These are phyloP conservation scores for Mormyrus proboscirostris DNA, from an alignment of 2,797 vertebrate genomes.

Conservation along the genomic window DNA sequence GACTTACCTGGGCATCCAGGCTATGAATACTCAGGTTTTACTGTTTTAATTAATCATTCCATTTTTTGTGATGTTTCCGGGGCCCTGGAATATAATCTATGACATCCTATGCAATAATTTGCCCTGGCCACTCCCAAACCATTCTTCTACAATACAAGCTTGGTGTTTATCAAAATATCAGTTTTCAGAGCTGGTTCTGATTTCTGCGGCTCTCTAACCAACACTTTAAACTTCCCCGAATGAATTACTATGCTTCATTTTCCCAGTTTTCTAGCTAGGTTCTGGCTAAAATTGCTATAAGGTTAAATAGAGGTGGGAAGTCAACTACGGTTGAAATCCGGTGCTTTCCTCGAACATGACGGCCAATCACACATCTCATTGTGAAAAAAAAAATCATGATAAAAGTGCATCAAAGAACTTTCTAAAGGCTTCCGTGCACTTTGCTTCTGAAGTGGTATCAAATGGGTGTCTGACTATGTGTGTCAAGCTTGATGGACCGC, in stretches of 20 bases:
- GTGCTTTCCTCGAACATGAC: not conserved
- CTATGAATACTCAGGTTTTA: not conserved
- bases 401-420: not conserved
- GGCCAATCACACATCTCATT: not conserved
- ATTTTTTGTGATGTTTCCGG: not conserved
- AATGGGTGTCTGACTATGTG: not conserved
- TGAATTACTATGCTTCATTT: not conserved
- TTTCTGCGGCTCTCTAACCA: not conserved
- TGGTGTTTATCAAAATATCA: not conserved
- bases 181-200: not conserved
- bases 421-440: not conserved
- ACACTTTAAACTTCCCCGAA: not conserved
- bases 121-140: not conserved
- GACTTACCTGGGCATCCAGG: not conserved
- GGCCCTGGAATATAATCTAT: not conserved
- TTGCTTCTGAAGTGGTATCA: not conserved
- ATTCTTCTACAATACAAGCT: not conserved
- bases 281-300: not conserved
- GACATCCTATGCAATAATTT: not conserved
- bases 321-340: not conserved
- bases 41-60: not conserved
- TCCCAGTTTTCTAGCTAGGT: not conserved
- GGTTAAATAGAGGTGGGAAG: not conserved
- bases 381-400: not conserved
- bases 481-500: not conserved